phyloP scores from a whole-genome alignment of 2,113 vertebrate species.

The Zapus hudsonius region DNA sequence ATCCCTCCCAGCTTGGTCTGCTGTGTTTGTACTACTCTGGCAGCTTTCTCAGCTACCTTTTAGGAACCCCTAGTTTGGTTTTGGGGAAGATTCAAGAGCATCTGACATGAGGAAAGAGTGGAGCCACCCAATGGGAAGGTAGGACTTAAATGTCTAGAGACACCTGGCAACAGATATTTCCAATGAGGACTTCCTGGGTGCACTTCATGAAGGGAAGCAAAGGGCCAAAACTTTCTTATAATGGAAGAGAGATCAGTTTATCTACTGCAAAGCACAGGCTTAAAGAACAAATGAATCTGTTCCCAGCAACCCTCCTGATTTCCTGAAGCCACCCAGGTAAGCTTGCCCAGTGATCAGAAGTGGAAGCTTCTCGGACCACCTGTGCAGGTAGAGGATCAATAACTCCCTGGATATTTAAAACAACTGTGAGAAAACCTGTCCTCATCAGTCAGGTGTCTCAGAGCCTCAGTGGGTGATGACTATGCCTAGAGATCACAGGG shows the following conservation, averaged over 20 bases:
- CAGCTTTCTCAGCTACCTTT: not conserved
- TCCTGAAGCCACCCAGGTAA: not conserved
- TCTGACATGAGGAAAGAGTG: not conserved
- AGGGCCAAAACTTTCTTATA: conserved; percentile 49
- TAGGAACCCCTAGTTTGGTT: not conserved
- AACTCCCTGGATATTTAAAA: not conserved
- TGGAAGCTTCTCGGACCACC: not conserved
- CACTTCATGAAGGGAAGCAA: conserved; percentile 48
- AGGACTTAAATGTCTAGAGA: conserved; percentile 17
- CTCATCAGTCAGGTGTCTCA: not conserved
- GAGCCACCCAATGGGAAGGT: not conserved
- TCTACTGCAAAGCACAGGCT: conserved; percentile 22
- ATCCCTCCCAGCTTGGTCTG: not conserved
- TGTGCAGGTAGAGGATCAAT: not conserved
- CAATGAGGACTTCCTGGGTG: conserved; percentile 40
- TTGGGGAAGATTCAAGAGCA: not conserved
- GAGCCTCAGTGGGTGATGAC: fast-evolving
- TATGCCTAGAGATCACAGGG: not conserved
- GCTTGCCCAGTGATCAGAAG: no score
- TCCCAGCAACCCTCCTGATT: not conserved
- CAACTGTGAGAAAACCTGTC: not conserved
- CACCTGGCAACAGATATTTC: conserved; percentile 47
- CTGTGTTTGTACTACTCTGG: not conserved
- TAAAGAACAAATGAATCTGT: not conserved
- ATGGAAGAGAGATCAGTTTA: conserved; percentile 56